Conservation (phyloP, 2,888 invertebrate genomes). For the Ectemnius continuus region DNA sequence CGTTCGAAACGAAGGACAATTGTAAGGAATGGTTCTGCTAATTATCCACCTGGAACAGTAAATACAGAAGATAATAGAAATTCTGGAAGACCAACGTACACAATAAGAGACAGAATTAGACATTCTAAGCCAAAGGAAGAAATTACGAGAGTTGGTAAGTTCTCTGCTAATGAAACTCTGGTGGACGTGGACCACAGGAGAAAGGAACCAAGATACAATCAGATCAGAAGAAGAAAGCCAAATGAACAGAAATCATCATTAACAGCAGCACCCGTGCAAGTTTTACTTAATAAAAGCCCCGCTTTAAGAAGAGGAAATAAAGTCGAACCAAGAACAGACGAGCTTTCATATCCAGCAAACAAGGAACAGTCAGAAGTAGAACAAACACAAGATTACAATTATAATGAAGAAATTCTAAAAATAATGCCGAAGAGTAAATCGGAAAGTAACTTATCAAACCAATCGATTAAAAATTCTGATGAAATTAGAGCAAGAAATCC, state of each 20-base stretch:
- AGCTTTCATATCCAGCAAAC: neutral
- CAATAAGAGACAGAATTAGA: constrained; percentile 61
- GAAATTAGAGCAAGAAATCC: constrained; percentile 7
- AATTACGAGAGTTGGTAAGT: constrained; percentile 44
- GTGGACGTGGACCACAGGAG: constrained; percentile 58
- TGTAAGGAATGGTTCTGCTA: neutral
- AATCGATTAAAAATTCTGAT: neutral
- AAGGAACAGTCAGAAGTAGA: constrained; percentile 8
- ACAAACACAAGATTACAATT: neutral
- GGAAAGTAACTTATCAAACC: too few species aligned
- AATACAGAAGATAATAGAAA: constrained; percentile 6
- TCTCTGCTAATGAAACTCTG: constrained; percentile 45
- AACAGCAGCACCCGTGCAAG: too few species aligned
- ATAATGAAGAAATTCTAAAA: too few species aligned
- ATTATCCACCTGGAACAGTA: neutral
- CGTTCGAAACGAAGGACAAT: too few species aligned
- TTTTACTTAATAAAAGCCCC: too few species aligned
- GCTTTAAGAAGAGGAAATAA: too few species aligned
- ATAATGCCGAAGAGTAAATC: neutral
- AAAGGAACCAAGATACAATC: constrained; percentile 69
- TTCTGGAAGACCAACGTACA: constrained; percentile 54
- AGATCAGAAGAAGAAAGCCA: constrained; percentile 38
- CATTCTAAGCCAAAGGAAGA: constrained; percentile 58
- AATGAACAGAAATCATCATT: too few species aligned
- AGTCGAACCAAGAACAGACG: too few species aligned